A percentile compares a stretch with the other conserved stretches of the same genome.
Conservation (phyloP, 2,113 vertebrate genomes). For the Argyrosomus japonicus region DNA sequence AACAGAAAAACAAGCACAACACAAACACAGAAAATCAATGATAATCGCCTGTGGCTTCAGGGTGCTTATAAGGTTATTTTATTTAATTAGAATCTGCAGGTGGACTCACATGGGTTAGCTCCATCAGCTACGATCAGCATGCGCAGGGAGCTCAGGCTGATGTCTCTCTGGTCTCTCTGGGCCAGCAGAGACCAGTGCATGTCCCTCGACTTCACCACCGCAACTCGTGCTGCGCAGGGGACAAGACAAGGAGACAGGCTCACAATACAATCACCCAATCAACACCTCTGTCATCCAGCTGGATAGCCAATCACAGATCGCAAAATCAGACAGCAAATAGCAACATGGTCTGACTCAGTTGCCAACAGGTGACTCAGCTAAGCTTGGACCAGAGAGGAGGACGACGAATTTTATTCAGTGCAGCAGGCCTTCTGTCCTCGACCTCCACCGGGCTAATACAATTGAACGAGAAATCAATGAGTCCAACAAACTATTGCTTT, state of each 20-base stretch:
- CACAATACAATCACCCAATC: slow-evolving; percentile 29
- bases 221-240: slow-evolving; percentile 86
- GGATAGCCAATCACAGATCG: slow-evolving; percentile 25
- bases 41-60: slow-evolving; percentile 17
- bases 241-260: slow-evolving; percentile 45
- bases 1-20: slow-evolving; percentile 15
- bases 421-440: background rate
- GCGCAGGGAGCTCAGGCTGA: slow-evolving; percentile 93
- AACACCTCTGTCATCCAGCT: background rate
- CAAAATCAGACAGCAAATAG: slow-evolving; percentile 33
- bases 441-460: background rate
- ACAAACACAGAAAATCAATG: slow-evolving; percentile 35
- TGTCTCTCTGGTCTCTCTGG: slow-evolving; percentile 93
- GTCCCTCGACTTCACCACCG: slow-evolving; percentile 95
- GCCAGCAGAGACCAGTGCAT: slow-evolving; percentile 99
- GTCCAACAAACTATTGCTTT: slow-evolving; percentile 18
- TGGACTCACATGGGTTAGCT: slow-evolving; percentile 95
- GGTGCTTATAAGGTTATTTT: slow-evolving; percentile 10
- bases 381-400: slow-evolving; percentile 2
- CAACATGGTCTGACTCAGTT: slow-evolving; percentile 16
- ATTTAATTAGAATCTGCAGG: slow-evolving; percentile 27
- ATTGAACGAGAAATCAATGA: slow-evolving; percentile 36
- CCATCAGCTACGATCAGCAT: slow-evolving; percentile 96
- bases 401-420: slow-evolving; percentile 17
- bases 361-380: slow-evolving; percentile 38